phyloP scores from a whole-genome alignment of 2,113 vertebrate species.

The Dasyornis broadbenti region DNA sequence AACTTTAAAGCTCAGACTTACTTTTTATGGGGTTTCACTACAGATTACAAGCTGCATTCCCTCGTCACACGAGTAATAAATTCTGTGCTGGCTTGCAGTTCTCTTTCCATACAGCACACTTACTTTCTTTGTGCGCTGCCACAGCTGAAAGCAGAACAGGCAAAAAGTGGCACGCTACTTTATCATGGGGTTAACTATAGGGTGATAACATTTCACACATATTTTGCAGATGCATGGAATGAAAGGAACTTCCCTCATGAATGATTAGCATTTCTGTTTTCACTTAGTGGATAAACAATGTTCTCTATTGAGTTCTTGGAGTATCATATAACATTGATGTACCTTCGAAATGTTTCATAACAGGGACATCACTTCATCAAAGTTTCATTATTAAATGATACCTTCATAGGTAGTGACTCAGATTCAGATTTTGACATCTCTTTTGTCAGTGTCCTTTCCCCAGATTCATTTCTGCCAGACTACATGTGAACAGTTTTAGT shows the following conservation, averaged over 20 bases:
- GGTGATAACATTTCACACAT: not conserved
- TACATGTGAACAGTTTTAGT: not conserved
- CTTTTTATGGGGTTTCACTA: conserved; percentile 30
- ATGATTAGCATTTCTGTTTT: not conserved
- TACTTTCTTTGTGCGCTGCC: not conserved
- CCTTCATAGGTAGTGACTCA: not conserved
- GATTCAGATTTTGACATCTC: not conserved
- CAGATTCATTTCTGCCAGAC: not conserved
- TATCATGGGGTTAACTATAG: not conserved
- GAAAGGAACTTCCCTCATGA: not conserved
- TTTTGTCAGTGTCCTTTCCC: not conserved
- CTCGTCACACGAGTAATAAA: not conserved
- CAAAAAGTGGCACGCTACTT: not conserved
- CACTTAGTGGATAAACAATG: not conserved
- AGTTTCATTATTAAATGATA: not conserved
- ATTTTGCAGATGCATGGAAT: not conserved
- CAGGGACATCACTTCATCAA: not conserved
- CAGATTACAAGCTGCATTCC: conserved; percentile 13
- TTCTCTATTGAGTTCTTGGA: not conserved
- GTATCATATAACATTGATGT: not conserved
- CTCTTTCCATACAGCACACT: not conserved
- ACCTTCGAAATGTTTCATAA: not conserved
- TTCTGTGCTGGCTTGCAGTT: not conserved
- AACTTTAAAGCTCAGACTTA: not conserved
- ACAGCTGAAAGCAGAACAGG: not conserved